Evolutionary conservation across 2,797 vertebrate genomes (phyloP).

Genomic region (Pipistrellus nathusii): DNA sequence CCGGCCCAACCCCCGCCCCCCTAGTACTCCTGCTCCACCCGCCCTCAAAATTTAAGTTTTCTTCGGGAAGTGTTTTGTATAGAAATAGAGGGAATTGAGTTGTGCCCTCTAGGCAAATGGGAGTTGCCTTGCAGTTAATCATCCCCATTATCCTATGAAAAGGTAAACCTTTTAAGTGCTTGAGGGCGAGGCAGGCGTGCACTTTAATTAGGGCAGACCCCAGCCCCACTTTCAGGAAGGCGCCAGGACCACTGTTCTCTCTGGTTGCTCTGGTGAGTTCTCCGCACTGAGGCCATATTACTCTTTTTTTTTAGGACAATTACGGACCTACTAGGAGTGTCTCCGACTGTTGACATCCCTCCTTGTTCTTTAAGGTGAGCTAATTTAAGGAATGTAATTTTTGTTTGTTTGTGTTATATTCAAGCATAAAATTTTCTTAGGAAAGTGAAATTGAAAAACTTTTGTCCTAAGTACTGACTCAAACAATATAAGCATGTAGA

Average conservation of each 20-base stretch:
- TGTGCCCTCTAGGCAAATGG: not conserved
- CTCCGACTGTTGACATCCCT: conserved; percentile 50
- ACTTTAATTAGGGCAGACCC: not conserved
- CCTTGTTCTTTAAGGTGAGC: conserved; percentile 74
- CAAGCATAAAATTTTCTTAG: not conserved
- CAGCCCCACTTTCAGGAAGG: not conserved
- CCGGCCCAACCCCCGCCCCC: too few relatives aligned
- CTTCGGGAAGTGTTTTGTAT: rapidly evolving
- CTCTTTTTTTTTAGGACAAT: conserved; percentile 58
- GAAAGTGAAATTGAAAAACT: not conserved
- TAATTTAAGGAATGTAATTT: conserved; percentile 20
- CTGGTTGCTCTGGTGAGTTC: not conserved
- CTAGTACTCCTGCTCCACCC: not conserved
- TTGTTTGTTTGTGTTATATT: not conserved
- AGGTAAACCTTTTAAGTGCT: not conserved
- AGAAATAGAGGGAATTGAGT: not conserved
- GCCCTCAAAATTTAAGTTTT: not conserved
- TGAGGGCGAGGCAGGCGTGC: not conserved
- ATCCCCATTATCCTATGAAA: not conserved
- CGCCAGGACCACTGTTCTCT: not conserved
- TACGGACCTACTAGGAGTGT: conserved; percentile 48
- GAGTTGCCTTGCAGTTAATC: not conserved
- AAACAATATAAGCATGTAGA: not conserved
- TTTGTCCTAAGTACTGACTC: not conserved
- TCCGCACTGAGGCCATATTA: not conserved